Percentiles rank a stretch among this genome's conserved stretches.
Conservation (phyloP, 2,888 invertebrate species). For the Nemoura dubitans region DNA sequence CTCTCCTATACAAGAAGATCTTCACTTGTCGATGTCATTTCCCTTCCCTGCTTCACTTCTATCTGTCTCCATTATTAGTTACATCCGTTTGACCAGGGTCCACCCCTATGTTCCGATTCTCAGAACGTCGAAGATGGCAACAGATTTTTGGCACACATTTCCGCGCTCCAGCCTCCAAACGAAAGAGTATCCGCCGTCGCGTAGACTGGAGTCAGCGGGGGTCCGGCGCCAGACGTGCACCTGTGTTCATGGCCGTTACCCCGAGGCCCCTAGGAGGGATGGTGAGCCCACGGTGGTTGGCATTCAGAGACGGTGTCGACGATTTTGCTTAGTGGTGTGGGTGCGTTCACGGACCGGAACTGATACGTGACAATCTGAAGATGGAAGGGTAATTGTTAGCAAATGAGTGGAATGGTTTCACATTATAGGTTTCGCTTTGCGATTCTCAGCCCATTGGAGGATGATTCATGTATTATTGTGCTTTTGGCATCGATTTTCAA, state of each 20-base stretch:
- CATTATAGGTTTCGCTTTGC: no score
- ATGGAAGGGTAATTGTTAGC: no score
- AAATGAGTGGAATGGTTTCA: no score
- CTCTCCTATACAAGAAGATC: background rate
- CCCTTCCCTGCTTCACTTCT: no score
- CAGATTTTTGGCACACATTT: constrained; percentile 9
- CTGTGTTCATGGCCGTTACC: background rate
- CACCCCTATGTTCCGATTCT: background rate
- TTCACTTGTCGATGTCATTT: background rate
- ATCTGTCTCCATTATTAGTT: background rate
- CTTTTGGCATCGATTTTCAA: no score
- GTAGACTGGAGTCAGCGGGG: background rate
- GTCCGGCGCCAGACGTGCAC: background rate
- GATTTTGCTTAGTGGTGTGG: no score
- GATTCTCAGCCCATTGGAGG: no score
- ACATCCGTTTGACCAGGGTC: constrained; percentile 2
- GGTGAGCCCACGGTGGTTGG: background rate
- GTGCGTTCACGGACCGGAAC: no score
- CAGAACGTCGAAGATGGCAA: background rate
- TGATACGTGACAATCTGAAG: no score
- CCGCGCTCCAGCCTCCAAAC: background rate
- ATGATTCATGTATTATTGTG: no score
- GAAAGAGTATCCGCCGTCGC: background rate
- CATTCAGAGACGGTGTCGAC: no score
- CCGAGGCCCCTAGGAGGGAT: background rate